These are phyloP conservation scores for Pyralis farinalis DNA, from an alignment of 2,888 invertebrate species.

Conservation along the genomic window DNA sequence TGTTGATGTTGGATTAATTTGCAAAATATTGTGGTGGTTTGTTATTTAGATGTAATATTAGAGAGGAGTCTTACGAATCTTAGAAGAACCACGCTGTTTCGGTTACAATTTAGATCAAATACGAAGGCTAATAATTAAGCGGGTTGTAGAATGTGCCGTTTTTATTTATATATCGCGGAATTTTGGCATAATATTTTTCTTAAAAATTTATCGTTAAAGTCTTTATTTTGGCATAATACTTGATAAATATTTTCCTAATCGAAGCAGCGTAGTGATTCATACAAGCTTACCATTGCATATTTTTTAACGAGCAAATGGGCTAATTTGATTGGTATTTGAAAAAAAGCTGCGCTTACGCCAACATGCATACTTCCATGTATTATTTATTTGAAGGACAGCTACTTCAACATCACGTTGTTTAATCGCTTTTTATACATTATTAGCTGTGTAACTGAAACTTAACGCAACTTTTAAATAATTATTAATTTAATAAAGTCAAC, in stretches of 20 bases:
- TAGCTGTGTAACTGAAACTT: background rate
- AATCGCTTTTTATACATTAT: conserved; percentile 1
- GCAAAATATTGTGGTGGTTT: background rate
- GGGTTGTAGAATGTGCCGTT: too few species aligned
- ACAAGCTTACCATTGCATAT: background rate
- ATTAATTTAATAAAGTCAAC: background rate
- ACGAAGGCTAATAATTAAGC: too few species aligned
- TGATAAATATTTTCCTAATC: background rate
- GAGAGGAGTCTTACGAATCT: conserved; percentile 12
- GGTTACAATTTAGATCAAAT: too few species aligned
- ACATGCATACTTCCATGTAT: conserved; percentile 2
- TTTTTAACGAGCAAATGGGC: background rate
- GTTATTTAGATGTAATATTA: conserved; percentile 5
- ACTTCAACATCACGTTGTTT: background rate
- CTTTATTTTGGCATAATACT: background rate
- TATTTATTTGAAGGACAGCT: background rate
- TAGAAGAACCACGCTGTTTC: conserved; percentile 1
- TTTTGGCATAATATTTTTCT: too few species aligned
- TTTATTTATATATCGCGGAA: too few species aligned
- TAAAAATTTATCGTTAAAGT: too few species aligned
- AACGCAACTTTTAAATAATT: background rate
- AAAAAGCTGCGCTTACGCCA: background rate
- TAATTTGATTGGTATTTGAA: background rate
- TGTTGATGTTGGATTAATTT: background rate
- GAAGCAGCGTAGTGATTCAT: background rate